Evolutionary conservation across 2,888 invertebrate genomes (phyloP).

Genomic region (Lottia scabra): DNA sequence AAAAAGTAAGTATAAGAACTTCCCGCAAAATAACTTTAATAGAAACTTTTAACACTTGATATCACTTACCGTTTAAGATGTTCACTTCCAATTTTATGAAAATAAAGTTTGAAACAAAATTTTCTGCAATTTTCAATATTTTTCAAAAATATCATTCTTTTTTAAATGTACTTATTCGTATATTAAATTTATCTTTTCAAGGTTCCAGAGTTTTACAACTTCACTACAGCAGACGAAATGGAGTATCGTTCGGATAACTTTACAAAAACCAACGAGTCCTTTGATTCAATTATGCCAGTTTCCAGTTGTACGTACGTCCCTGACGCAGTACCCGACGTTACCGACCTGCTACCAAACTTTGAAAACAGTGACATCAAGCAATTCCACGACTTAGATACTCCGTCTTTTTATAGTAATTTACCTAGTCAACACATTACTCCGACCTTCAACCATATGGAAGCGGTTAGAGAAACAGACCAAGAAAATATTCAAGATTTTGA

Average conservation of each 20-base stretch:
- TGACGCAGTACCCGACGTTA: neutral
- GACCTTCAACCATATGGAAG: too few relatives aligned
- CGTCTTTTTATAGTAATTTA: neutral
- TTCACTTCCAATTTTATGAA: neutral
- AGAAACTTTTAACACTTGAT: too few relatives aligned
- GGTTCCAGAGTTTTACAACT: neutral
- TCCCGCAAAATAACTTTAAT: too few relatives aligned
- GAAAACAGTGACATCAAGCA: neutral
- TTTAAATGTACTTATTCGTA: too few relatives aligned
- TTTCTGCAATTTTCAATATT: neutral
- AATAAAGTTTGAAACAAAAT: neutral
- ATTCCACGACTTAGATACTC: neutral
- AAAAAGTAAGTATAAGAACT: neutral
- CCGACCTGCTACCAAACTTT: neutral
- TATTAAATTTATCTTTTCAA: neutral
- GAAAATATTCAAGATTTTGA: neutral
- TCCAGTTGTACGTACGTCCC: neutral
- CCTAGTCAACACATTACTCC: too few relatives aligned
- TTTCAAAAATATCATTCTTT: too few relatives aligned
- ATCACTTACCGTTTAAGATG: neutral
- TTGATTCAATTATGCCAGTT: neutral
- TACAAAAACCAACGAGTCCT: neutral
- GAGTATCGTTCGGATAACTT: neutral
- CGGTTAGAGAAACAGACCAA: neutral
- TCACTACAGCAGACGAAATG: neutral